These are phyloP conservation scores for Parapsyche elsis DNA, from an alignment of 1,140 invertebrate species.

Conservation along the genomic window DNA sequence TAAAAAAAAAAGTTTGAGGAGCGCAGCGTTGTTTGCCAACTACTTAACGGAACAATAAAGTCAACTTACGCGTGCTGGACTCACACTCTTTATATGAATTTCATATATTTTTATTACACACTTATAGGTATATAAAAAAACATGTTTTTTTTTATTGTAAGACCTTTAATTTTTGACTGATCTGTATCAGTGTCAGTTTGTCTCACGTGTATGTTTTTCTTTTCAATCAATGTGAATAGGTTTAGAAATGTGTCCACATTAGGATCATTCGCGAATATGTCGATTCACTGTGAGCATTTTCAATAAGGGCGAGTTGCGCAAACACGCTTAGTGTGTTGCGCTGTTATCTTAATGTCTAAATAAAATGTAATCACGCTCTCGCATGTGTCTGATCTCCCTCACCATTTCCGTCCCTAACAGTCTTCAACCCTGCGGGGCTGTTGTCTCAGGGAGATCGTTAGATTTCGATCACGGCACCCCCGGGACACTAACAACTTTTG, in stretches of 20 bases:
- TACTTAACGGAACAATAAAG: too few species aligned
- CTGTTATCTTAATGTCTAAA: constrained; percentile 40
- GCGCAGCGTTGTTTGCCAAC: too few species aligned
- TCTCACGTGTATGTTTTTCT: too few species aligned
- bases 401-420: neutral
- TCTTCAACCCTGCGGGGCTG: constrained; percentile 4
- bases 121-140: too few species aligned
- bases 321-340: neutral
- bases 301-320: neutral
- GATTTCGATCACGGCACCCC: constrained; percentile 34
- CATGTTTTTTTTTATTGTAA: too few species aligned
- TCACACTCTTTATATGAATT: neutral
- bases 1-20: neutral
- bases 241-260: too few species aligned
- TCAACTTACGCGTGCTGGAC: neutral
- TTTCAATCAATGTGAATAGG: too few species aligned
- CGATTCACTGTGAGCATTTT: neutral
- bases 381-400: constrained; percentile 22
- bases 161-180: too few species aligned
- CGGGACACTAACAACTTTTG: constrained; percentile 39
- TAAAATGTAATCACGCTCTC: constrained; percentile 30
- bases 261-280: too few species aligned
- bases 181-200: too few species aligned
- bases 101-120: too few species aligned
- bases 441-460: constrained; percentile 35